Evolutionary conservation across 2,797 vertebrate species (phyloP).

Genomic region (Euthynnus affinis): DNA sequence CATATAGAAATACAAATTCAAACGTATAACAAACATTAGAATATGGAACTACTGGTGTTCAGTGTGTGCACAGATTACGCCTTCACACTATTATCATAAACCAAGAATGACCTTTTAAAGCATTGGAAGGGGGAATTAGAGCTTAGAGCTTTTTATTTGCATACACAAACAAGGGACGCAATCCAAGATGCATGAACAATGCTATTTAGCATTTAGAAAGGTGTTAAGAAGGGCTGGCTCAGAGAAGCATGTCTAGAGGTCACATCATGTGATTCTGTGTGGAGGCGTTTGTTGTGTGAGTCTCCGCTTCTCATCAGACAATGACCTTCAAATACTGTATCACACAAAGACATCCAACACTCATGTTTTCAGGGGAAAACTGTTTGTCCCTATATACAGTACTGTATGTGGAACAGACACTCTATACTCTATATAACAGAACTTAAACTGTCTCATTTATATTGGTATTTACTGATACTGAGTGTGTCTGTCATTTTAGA

Average conservation of each 20-base stretch:
- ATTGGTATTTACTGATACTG: constrained; percentile 40
- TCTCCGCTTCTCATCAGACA: constrained; percentile 64
- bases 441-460: constrained; percentile 46
- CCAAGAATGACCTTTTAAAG: constrained; percentile 75
- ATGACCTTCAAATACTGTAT: constrained; percentile 74
- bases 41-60: constrained; percentile 17
- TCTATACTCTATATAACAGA: constrained; percentile 18
- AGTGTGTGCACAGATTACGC: constrained; percentile 32
- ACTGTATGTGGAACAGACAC: constrained; percentile 13
- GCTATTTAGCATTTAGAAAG: constrained; percentile 85
- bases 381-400: constrained; percentile 38
- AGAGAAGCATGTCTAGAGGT: constrained; percentile 73
- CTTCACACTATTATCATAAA: constrained; percentile 48
- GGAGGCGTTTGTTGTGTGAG: constrained; percentile 59
- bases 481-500: constrained; percentile 53
- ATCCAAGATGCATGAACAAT: constrained; percentile 70
- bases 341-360: constrained; percentile 35
- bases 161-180: constrained; percentile 76
- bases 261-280: constrained; percentile 57
- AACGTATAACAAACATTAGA: constrained; percentile 33
- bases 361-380: constrained; percentile 22
- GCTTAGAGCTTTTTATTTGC: constrained; percentile 73
- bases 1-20: constrained; percentile 24
- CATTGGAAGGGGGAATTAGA: constrained; percentile 62
- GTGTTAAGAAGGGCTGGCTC: constrained; percentile 75